Evolutionary conservation across 2,113 vertebrate species (phyloP), one percentile per base, ranked within the genome.

Genomic region (Siphamia tubifer): DNA sequence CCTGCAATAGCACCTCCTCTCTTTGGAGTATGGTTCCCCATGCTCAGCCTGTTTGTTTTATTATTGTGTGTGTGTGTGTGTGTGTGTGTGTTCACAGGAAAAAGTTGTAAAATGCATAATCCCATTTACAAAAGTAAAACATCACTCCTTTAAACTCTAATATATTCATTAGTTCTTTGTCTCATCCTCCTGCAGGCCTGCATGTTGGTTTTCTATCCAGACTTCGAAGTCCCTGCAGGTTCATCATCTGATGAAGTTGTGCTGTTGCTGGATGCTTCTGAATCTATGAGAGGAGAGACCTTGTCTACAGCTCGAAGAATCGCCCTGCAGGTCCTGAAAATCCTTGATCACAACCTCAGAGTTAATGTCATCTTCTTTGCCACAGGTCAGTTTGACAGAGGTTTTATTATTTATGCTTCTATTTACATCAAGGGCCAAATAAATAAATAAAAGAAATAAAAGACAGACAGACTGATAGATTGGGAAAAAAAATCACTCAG

Each of bases 191-290:
- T 77, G 1, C 38, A 96, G 95, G 94, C 93, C 56, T 96, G 94
- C 78, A 95, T 95, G 94, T 79, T 97, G 61, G 93, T 96, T 25
- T 96, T 98, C 85, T 94, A 95, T 47, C 92, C 94, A 5, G 61
- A 93, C 20, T 94, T 97, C 49, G 64, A 84, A 11, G n/a, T 24
- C 19, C 0, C 19, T 1, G 16, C 66, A 24, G 17, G 55, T 15
- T 74, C 77, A 3, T 43, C 48, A 0, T 6, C 34, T 1, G 73
- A 47, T 6, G 91, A 95, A 86, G 81, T 93, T 6, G 6, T 95
- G 43, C 87, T 96, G 51, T 86, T 94, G 79, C 70, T 95, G 31
- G 94, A 95, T 81, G 92, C 92, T 0, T 96, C 93, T 0, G 92
- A 89, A 88, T 96, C 94, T 60, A 93, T 96, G 94, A 89, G 62